Conservation (phyloP, 2,113 vertebrate genomes). For the Dissostichus mawsoni region DNA sequence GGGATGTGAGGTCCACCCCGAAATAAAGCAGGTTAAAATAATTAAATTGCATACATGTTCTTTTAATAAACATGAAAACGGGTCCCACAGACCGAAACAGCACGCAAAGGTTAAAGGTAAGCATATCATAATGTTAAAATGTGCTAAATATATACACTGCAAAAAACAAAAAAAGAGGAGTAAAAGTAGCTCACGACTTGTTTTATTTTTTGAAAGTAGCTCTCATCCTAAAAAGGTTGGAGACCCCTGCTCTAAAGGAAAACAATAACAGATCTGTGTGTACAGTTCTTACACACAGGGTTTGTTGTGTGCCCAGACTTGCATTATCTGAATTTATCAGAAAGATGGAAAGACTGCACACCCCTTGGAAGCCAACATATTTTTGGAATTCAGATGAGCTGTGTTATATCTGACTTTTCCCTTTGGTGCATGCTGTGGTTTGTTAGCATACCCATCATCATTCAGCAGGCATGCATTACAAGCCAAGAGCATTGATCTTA, state of each 20-base stretch:
- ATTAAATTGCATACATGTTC: too few species aligned
- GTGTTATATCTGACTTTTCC: slow-evolving; percentile 1
- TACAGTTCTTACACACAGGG: background rate
- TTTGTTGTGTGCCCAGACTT: slow-evolving; percentile 9
- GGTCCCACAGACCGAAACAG: too few species aligned
- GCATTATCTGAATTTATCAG: slow-evolving; percentile 17
- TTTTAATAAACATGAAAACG: too few species aligned
- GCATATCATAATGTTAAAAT: too few species aligned
- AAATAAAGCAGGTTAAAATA: too few species aligned
- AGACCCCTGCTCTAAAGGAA: slow-evolving; percentile 26
- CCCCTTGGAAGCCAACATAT: background rate
- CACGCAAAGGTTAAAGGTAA: too few species aligned
- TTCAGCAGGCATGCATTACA: background rate
- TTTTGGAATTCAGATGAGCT: slow-evolving; percentile 35
- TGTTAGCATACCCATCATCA: slow-evolving; percentile 2
- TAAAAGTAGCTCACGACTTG: too few species aligned
- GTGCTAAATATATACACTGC: too few species aligned
- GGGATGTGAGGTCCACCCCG: too few species aligned
- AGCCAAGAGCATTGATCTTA: slow-evolving; percentile 17
- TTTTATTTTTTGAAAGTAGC: too few species aligned
- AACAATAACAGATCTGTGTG: background rate
- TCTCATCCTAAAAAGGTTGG: too few species aligned
- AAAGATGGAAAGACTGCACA: background rate
- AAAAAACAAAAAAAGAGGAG: too few species aligned
- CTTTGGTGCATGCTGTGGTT: slow-evolving; percentile 2